Conservation (phyloP, 2,113 vertebrate genomes). For the Gnathonemus echidnorhynchus region DNA sequence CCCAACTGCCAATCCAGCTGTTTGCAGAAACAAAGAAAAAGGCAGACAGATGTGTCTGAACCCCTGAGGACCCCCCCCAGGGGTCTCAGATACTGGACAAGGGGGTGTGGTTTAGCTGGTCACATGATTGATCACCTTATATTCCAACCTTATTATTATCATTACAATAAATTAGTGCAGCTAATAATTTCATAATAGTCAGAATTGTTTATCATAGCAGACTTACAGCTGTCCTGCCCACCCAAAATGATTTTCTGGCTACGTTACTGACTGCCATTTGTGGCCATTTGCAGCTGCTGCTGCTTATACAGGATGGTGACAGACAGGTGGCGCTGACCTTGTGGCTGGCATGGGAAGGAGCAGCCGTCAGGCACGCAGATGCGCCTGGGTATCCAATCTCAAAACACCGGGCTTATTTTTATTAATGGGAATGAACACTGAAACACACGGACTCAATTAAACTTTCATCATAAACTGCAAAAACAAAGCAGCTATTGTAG, state of each 20-base stretch:
- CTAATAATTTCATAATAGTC: neutral
- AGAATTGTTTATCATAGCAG: neutral
- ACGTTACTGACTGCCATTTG: neutral
- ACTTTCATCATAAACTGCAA: neutral
- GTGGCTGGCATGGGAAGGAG: neutral
- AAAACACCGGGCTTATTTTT: neutral
- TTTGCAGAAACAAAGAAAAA: neutral
- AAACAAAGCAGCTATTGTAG: neutral
- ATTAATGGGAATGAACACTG: neutral
- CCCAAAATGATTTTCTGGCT: neutral
- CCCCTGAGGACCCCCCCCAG: neutral
- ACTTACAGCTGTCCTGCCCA: neutral
- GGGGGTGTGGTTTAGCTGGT: neutral
- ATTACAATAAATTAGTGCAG: neutral
- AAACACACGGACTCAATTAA: neutral
- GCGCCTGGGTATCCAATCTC: neutral
- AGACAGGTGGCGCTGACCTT: neutral
- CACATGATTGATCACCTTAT: neutral
- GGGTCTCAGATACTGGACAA: neutral
- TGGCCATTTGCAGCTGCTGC: neutral
- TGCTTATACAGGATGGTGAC: neutral
- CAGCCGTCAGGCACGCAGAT: neutral
- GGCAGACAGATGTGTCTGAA: neutral
- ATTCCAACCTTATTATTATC: neutral
- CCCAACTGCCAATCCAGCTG: neutral